Evolutionary conservation across 2,797 vertebrate genomes (phyloP), one percentile per base, ranked within the genome.

Genomic region (Coendou prehensilis): DNA sequence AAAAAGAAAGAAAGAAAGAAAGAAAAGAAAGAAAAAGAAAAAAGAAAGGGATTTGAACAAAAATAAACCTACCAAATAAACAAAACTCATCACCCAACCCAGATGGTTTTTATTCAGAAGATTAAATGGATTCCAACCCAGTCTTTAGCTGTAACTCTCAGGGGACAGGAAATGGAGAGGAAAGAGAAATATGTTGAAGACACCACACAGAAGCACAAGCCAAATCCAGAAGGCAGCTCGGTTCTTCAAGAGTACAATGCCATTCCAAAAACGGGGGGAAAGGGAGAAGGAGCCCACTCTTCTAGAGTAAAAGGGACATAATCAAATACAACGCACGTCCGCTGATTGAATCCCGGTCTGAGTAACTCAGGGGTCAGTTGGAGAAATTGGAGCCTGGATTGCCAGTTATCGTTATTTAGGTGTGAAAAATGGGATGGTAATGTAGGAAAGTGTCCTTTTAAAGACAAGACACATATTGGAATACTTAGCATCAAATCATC

Each of bases 31-130:
- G 20, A n/a, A 14, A 67, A 15, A 17, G 30, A 9, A 8, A 61
- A 26, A 10, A 59, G 26, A 61, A 61, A 28, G 11, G 23, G 17
- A 69, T 23, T 6, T 57, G 79, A 88, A 88, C 33, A 59, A 69
- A 96, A 96, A 82, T 96, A 95, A 95, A 59, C 14, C 37, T 75
- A 85, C 57, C 14, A 91, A 91, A 92, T 80, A 94, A 95, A 87
- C 76, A 95, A 67, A 96, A 92, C 57, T 50, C 54, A 85, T 91
- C 80, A 91, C 89, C 37, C 37, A 41, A n/a, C 57, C 57, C 47
- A 64, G 84, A 93, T 89, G 95, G 81, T 87, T 52, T 88, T 97
- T 41, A 94, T 83, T 96, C 84, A 84, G 50, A 92, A 93, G 84
- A 89, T 30, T 80, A 76, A 94, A 64, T 84, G 45, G 56, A 20